Conservation (phyloP, 30 jellyfish, hydroid and myxozoan species). For the Chrysaora quinquecirrha region DNA sequence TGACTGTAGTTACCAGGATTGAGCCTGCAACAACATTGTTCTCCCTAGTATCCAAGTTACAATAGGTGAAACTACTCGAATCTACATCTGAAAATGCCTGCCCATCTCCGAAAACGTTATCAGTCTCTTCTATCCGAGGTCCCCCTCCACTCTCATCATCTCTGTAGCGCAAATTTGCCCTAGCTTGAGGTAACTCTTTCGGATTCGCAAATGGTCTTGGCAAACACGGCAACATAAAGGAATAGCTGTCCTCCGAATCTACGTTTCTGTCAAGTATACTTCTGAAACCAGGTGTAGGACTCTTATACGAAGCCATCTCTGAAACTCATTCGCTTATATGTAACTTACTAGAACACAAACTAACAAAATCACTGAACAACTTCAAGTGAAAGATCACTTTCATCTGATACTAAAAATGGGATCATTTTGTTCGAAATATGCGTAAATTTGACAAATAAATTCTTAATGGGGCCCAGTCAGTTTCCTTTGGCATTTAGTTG, state of each 20-base stretch:
- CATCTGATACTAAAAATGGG: too few relatives aligned
- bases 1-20: neutral
- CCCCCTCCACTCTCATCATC: constrained; percentile 1
- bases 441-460: too few relatives aligned
- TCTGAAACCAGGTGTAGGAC: too few relatives aligned
- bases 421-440: too few relatives aligned
- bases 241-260: neutral
- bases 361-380: too few relatives aligned
- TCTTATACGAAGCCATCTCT: too few relatives aligned
- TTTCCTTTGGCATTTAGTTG: too few relatives aligned
- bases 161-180: neutral
- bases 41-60: neutral
- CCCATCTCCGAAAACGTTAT: neutral
- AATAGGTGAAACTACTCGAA: neutral
- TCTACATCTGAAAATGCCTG: neutral
- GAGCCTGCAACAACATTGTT: neutral
- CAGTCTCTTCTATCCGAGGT: neutral
- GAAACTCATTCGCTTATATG: too few relatives aligned
- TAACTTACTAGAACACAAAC: too few relatives aligned
- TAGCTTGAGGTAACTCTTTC: neutral
- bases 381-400: too few relatives aligned
- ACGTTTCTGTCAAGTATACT: neutral
- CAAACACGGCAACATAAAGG: too few relatives aligned
- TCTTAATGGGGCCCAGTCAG: too few relatives aligned
- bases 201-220: neutral